Percentiles rank a stretch among this genome's conserved stretches.
Evolutionary conservation across 2,888 invertebrate genomes (phyloP).

Genomic region (Hyposoter didymator): DNA sequence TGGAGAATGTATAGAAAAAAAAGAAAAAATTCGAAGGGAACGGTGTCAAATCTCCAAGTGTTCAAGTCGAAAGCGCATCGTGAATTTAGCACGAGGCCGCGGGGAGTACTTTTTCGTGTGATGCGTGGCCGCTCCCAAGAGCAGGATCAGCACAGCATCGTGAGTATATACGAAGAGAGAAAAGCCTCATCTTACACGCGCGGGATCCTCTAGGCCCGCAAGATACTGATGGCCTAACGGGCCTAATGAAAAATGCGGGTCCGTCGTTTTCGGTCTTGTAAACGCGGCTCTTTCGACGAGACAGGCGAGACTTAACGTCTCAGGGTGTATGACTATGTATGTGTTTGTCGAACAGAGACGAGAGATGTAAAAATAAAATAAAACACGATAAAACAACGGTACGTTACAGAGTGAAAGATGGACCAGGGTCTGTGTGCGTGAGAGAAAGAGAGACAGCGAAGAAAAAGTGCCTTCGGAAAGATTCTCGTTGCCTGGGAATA

Average conservation of each 20-base stretch:
- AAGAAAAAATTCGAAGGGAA: slow-evolving; percentile 39
- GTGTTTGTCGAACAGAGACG: slow-evolving; percentile 27
- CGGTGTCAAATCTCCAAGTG: slow-evolving; percentile 69
- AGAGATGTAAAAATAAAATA: slow-evolving; percentile 40
- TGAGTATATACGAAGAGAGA: slow-evolving; percentile 20
- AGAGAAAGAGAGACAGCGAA: slow-evolving; percentile 14
- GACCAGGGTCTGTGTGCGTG: neutral
- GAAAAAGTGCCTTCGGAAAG: slow-evolving; percentile 40
- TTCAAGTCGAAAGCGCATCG: slow-evolving; percentile 69
- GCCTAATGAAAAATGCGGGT: slow-evolving; percentile 60
- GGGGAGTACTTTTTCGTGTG: slow-evolving; percentile 41
- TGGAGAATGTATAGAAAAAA: neutral
- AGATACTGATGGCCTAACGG: slow-evolving; percentile 60
- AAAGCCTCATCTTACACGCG: neutral
- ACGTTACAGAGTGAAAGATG: slow-evolving; percentile 24
- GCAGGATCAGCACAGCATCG: slow-evolving; percentile 55
- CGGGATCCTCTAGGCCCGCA: slow-evolving; percentile 50
- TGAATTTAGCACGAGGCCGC: slow-evolving; percentile 67
- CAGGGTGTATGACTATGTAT: slow-evolving; percentile 1
- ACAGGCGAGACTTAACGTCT: slow-evolving; percentile 14
- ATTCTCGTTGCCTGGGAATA: slow-evolving; percentile 39
- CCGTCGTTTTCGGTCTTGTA: slow-evolving; percentile 29
- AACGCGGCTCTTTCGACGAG: slow-evolving; percentile 10
- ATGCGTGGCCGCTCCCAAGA: slow-evolving; percentile 61
- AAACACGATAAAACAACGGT: slow-evolving; percentile 32